phyloP scores from a whole-genome alignment of 2,797 vertebrate species.

The Clarias platycephalus region DNA sequence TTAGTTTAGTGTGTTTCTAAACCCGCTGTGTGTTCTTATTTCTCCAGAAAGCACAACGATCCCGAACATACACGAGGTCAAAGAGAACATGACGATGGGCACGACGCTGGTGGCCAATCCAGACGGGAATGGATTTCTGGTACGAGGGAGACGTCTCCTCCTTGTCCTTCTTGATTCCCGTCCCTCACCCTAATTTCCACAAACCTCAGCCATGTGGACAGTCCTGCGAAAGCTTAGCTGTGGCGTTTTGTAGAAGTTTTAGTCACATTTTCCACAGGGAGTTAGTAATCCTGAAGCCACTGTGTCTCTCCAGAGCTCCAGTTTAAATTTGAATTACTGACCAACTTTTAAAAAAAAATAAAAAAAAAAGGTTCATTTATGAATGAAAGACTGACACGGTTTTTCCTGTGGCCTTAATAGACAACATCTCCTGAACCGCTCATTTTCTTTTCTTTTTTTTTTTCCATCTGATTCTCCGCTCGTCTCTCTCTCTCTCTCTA shows the following conservation, averaged over 20 bases:
- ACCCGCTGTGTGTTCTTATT: conserved; percentile 16
- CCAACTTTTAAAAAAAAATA: neutral
- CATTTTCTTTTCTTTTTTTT: neutral
- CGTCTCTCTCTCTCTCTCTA: conserved; percentile 1
- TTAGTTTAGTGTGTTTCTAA: neutral
- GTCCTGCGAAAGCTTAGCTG: neutral
- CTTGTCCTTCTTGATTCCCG: neutral
- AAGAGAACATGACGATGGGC: conserved; percentile 99
- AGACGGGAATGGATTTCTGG: conserved; percentile 90
- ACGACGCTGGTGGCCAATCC: conserved; percentile 93
- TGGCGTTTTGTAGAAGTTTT: conserved; percentile 9
- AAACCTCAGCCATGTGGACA: neutral
- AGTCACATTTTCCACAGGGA: conserved; percentile 58
- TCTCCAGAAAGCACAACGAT: conserved; percentile 86
- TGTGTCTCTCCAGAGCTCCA: conserved; percentile 10
- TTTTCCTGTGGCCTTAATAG: conserved; percentile 24
- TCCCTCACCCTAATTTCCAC: neutral
- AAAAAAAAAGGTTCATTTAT: conserved; percentile 16
- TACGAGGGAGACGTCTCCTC: conserved; percentile 66
- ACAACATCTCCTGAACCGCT: neutral
- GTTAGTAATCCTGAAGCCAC: conserved; percentile 50
- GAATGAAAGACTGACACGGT: conserved; percentile 14
- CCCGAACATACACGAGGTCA: conserved; percentile 88
- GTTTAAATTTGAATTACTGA: neutral
- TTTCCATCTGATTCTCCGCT: neutral